Evolutionary conservation across 2,797 vertebrate genomes (phyloP).

Genomic region (Chaetophractus vellerosus): DNA sequence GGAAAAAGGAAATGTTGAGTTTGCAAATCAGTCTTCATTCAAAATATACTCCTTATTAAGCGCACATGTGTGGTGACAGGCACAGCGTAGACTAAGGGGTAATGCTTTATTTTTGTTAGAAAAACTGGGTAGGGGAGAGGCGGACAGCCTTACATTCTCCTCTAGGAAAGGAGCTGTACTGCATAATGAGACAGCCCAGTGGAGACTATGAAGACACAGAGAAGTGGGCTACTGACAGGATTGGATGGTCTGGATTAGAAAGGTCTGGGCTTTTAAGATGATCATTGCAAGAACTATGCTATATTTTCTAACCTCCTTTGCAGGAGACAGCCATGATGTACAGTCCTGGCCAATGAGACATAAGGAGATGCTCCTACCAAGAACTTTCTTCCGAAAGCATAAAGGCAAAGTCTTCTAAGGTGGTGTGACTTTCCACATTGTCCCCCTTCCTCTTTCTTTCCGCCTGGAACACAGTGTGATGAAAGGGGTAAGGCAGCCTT

Average conservation of each 20-base stretch:
- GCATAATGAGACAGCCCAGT: neutral
- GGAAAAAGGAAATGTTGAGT: neutral
- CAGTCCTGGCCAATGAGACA: neutral
- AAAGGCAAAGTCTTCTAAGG: neutral
- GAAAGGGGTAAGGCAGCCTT: neutral
- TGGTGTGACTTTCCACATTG: neutral
- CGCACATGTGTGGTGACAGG: rapidly evolving
- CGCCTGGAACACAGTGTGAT: neutral
- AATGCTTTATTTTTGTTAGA: neutral
- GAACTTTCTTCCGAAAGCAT: neutral
- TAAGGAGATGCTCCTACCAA: neutral
- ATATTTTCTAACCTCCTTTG: neutral
- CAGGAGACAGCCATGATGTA: neutral
- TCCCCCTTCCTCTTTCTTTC: neutral
- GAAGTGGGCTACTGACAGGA: neutral
- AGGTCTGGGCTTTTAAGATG: neutral
- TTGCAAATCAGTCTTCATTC: neutral
- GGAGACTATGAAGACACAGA: neutral
- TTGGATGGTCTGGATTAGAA: neutral
- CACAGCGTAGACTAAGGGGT: neutral
- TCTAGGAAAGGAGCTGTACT: neutral
- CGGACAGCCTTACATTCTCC: neutral
- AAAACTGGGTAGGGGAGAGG: neutral
- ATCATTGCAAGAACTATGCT: neutral
- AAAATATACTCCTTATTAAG: neutral